A percentile compares a stretch with the other conserved stretches of the same genome.
Evolutionary conservation across 2,888 invertebrate genomes (phyloP).

Genomic region (Boloria selene): DNA sequence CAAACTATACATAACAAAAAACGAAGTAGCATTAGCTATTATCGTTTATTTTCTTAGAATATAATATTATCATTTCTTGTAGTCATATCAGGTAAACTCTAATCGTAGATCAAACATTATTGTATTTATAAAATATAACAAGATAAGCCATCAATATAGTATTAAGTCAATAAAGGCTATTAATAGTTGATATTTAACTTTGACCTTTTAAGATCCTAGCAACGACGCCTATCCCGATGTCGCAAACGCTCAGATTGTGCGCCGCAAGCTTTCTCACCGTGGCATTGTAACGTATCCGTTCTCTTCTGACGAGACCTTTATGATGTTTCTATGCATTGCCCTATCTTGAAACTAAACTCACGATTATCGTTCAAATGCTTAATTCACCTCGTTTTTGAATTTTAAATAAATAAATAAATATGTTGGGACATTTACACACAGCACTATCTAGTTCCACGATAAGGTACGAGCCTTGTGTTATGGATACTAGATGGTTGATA

Average conservation of each 20-base stretch:
- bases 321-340: conserved; percentile 46
- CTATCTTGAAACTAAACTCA: conserved; percentile 28
- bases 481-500: too few species aligned
- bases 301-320: conserved; percentile 61
- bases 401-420: too few species aligned
- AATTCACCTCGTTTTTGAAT: conserved; percentile 16
- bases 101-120: conserved; percentile 5
- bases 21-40: too few species aligned
- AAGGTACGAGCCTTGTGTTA: too few species aligned
- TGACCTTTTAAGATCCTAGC: conserved; percentile 58
- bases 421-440: too few species aligned
- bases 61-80: too few species aligned
- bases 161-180: conserved; percentile 18
- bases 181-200: conserved; percentile 44
- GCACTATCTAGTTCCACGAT: too few species aligned
- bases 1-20: too few species aligned
- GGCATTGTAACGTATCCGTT: conserved; percentile 70
- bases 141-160: background rate
- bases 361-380: conserved; percentile 16
- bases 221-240: conserved; percentile 57
- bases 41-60: too few species aligned
- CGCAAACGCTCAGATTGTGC: conserved; percentile 62
- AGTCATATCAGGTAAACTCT: too few species aligned
- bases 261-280: conserved; percentile 65
- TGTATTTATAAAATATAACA: background rate